Conservation (phyloP, 2,113 vertebrate genomes). For the Oryzias javanicus region DNA sequence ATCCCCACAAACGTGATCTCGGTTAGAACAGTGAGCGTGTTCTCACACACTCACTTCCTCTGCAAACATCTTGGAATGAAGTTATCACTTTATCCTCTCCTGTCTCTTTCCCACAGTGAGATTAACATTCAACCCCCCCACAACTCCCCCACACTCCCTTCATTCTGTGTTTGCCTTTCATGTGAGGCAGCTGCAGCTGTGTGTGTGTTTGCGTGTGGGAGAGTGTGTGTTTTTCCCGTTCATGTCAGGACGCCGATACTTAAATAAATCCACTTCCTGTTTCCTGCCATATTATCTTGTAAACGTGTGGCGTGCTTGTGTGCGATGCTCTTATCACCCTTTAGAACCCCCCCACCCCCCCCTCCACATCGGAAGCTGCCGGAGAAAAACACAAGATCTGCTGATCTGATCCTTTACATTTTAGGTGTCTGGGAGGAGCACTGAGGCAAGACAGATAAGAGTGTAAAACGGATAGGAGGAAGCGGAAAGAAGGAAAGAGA, state of each 20-base stretch:
- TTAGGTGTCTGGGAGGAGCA: slow-evolving; percentile 39
- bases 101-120: slow-evolving; percentile 66
- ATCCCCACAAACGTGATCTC: slow-evolving; percentile 10
- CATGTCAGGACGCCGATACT: slow-evolving; percentile 41
- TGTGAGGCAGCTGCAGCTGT: slow-evolving; percentile 72
- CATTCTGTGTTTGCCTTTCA: slow-evolving; percentile 56
- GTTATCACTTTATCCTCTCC: slow-evolving; percentile 67
- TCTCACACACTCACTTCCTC: slow-evolving; percentile 49
- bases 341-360: slow-evolving; percentile 23
- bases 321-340: slow-evolving; percentile 20
- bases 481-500: slow-evolving; percentile 19
- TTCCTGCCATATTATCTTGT: slow-evolving; percentile 65
- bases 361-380: slow-evolving; percentile 21
- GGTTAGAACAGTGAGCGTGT: slow-evolving; percentile 6
- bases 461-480: slow-evolving; percentile 15
- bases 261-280: slow-evolving; percentile 76
- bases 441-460: slow-evolving; percentile 36
- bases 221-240: slow-evolving; percentile 35
- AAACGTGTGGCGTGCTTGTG: slow-evolving; percentile 4
- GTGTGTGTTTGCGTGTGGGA: slow-evolving; percentile 42
- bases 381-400: slow-evolving; percentile 39
- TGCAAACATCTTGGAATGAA: slow-evolving; percentile 68
- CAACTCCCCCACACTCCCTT: slow-evolving; percentile 34
- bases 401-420: slow-evolving; percentile 65
- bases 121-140: slow-evolving; percentile 58